Conservation (phyloP, 2,797 vertebrate genomes). For the Lycodopsis pacificus region DNA sequence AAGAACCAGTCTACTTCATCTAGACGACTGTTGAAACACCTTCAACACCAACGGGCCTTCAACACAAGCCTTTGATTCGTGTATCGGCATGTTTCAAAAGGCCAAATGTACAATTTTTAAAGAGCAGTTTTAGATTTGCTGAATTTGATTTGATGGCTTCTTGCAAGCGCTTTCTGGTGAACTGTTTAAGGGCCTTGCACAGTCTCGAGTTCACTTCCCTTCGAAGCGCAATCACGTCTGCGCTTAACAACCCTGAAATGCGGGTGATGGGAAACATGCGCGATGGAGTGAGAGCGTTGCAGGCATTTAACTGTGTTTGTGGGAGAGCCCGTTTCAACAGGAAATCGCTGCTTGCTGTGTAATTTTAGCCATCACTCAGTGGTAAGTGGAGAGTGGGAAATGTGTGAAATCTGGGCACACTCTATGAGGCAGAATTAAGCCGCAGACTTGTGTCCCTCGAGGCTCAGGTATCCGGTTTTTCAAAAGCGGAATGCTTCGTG, state of each 20-base stretch:
- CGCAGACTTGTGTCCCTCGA: slow-evolving; percentile 30
- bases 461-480: slow-evolving; percentile 45
- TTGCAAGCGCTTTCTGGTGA: background rate
- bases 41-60: background rate
- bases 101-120: slow-evolving; percentile 6
- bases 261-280: slow-evolving; percentile 20
- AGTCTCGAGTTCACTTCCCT: slow-evolving; percentile 16
- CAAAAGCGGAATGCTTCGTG: slow-evolving; percentile 46
- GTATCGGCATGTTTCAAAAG: slow-evolving; percentile 11
- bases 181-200: slow-evolving; percentile 6
- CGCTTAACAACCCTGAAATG: slow-evolving; percentile 7
- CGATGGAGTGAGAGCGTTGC: slow-evolving; percentile 19
- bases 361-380: slow-evolving; percentile 44
- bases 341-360: slow-evolving; percentile 31
- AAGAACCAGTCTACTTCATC: background rate
- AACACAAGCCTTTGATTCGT: background rate
- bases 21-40: background rate
- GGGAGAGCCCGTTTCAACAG: slow-evolving; percentile 5
- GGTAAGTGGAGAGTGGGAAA: slow-evolving; percentile 37
- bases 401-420: slow-evolving; percentile 40
- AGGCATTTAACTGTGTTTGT: background rate
- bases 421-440: slow-evolving; percentile 36
- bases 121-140: background rate
- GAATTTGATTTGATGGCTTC: slow-evolving; percentile 3
- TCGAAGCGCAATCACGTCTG: background rate